phyloP scores from a whole-genome alignment of 2,113 vertebrate genomes.

The Archilochus colubris region DNA sequence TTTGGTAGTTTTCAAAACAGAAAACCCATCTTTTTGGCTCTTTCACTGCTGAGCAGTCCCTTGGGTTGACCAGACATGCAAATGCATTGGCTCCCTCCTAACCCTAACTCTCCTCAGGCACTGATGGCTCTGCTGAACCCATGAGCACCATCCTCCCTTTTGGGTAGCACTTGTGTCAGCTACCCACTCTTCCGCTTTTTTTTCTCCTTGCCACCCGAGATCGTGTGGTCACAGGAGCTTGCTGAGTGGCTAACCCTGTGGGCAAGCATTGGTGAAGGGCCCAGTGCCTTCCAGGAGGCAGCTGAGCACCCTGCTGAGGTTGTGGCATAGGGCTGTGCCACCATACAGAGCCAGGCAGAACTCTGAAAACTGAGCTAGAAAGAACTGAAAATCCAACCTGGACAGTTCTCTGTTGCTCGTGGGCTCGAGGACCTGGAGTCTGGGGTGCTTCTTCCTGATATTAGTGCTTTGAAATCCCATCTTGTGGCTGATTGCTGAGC shows the following conservation, averaged over 20 bases:
- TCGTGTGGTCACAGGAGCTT: background rate
- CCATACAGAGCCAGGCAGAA: fast-evolving
- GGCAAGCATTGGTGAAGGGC: background rate
- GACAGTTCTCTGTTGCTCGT: background rate
- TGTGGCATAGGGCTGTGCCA: background rate
- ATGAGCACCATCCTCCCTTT: background rate
- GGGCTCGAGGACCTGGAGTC: background rate
- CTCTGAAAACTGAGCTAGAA: background rate
- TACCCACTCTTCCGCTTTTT: background rate
- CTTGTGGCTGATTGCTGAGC: background rate
- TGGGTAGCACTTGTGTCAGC: fast-evolving
- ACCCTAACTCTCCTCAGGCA: fast-evolving
- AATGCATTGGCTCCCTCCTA: background rate
- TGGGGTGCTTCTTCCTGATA: background rate
- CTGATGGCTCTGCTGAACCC: background rate
- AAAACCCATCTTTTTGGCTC: background rate
- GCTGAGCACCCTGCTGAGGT: background rate
- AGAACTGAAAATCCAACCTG: background rate
- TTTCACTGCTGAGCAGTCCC: background rate
- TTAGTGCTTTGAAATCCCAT: background rate
- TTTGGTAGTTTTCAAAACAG: background rate
- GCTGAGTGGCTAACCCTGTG: background rate
- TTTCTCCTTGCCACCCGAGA: fast-evolving
- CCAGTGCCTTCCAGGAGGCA: background rate
- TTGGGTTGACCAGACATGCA: background rate